Conservation (phyloP, 2,797 vertebrate genomes). For the Sarcoramphus papa region DNA sequence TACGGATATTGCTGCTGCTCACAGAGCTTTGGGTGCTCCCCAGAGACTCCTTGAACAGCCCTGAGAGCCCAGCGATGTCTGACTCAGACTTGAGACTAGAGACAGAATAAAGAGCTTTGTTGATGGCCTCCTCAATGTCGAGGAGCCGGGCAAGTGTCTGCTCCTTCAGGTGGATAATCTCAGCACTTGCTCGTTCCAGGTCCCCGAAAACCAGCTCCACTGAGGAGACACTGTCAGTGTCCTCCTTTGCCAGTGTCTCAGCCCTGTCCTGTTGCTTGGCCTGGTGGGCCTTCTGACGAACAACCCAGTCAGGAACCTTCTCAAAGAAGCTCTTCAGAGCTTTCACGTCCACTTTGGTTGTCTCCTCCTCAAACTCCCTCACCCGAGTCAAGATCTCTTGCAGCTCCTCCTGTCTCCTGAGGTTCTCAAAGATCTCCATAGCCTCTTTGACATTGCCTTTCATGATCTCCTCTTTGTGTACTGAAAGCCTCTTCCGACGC, state of each 20-base stretch:
- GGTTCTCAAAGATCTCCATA: slow-evolving; percentile 85
- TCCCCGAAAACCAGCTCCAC: slow-evolving; percentile 88
- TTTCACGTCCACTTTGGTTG: slow-evolving; percentile 78
- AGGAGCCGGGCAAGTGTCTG: slow-evolving; percentile 89
- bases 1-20: slow-evolving; percentile 73
- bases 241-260: slow-evolving; percentile 41
- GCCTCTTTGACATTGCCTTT: slow-evolving; percentile 81
- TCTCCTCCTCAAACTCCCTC: slow-evolving; percentile 85
- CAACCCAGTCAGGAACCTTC: slow-evolving; percentile 81
- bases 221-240: slow-evolving; percentile 71
- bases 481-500: slow-evolving; percentile 82
- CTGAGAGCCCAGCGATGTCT: slow-evolving; percentile 81
- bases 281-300: slow-evolving; percentile 54
- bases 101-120: slow-evolving; percentile 90
- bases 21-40: slow-evolving; percentile 62
- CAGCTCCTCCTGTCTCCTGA: slow-evolving; percentile 85
- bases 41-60: slow-evolving; percentile 87
- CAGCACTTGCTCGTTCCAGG: slow-evolving; percentile 87
- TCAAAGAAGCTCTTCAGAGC: slow-evolving; percentile 84
- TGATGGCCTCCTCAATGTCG: slow-evolving; percentile 90
- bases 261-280: slow-evolving; percentile 36
- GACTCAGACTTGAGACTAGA: slow-evolving; percentile 90
- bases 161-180: slow-evolving; percentile 89
- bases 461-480: slow-evolving; percentile 91
- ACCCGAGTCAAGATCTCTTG: slow-evolving; percentile 84